Evolutionary conservation across 2,113 vertebrate genomes (phyloP), one percentile per base, ranked within the genome.

Genomic region (Oostethus manadensis): DNA sequence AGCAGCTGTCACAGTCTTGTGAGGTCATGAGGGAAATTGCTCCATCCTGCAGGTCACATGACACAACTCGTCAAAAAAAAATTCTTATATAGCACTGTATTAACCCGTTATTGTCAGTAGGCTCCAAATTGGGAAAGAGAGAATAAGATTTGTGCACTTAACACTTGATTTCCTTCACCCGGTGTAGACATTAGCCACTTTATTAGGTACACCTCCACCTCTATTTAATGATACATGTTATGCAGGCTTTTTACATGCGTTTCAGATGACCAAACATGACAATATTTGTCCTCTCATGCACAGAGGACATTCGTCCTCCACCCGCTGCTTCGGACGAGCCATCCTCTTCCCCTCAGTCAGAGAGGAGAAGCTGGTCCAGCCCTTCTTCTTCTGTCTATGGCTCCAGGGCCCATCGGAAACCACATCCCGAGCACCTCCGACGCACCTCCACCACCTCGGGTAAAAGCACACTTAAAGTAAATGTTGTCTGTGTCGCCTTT

Each of bases 381-480:
- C 91, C 94, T 22, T 90, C 93, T 22, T 91, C 93, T 54, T 86
- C 91, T 10, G 43, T 82, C 0, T 88, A 92, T 46, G 58, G 89
- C 47, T 86, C 92, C 0, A 68, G 83, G 47, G 56, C 88, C 1
- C 92, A 92, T 67, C 91, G 92, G 71, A 98, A 97, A 51, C 85
- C 86, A 18, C 77, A 88, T 73, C 78, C 90, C 6, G 93, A 97
- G 7, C 85, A 90, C 18, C 89, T 91, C 62, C 88, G 92, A 71
- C 90, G 93, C n/a, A 90, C 93, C 14, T 96, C 94, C 44, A 60
- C 89, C 0, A 77, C 84, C 1, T 89, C 95, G 11, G 94, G 96
- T 97, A 90, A 85, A 59, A 69, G 56, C 51, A 66, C 60, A 29
- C 20, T 45, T 33, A 44, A 6, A 16, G 46, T 4, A 16, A 14